Evolutionary conservation across 2,797 vertebrate species (phyloP).

Genomic region (Bryconaethiops microstoma): DNA sequence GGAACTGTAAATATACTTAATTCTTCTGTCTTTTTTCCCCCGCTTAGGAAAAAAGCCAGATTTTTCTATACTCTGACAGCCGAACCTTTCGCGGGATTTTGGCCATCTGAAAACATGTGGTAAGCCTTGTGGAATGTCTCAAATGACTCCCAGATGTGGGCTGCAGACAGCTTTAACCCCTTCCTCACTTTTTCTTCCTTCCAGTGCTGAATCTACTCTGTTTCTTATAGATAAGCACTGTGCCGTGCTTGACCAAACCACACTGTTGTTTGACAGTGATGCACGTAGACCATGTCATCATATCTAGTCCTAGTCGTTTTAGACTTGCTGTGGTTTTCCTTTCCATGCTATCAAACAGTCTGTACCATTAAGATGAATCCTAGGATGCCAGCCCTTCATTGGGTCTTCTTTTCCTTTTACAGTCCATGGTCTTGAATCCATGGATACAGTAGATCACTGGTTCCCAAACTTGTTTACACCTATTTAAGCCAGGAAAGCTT

Average conservation of each 20-base stretch:
- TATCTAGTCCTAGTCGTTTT: not conserved
- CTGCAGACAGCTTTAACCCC: constrained; percentile 81
- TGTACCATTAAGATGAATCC: not conserved
- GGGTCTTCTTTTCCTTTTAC: not conserved
- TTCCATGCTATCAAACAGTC: not conserved
- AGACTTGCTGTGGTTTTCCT: not conserved
- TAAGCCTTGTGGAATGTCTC: constrained; percentile 86
- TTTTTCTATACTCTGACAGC: constrained; percentile 79
- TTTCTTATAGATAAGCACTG: not conserved
- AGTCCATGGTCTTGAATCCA: not conserved
- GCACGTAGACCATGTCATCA: not conserved
- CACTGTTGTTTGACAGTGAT: not conserved
- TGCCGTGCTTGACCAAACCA: not conserved
- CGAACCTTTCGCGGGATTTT: constrained; percentile 81
- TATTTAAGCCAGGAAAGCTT: too few relatives aligned
- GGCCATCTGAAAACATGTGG: constrained; percentile 87
- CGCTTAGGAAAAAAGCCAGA: constrained; percentile 62
- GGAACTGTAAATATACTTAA: constrained; percentile 67
- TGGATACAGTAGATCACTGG: too few relatives aligned
- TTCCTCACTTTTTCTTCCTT: constrained; percentile 53
- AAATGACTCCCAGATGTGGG: constrained; percentile 87
- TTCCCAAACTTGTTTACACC: too few relatives aligned
- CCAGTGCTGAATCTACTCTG: not conserved
- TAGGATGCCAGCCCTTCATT: not conserved
- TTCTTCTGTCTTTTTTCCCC: constrained; percentile 67